Conservation (phyloP, 2,888 invertebrate species). For the Euclidia mi region DNA sequence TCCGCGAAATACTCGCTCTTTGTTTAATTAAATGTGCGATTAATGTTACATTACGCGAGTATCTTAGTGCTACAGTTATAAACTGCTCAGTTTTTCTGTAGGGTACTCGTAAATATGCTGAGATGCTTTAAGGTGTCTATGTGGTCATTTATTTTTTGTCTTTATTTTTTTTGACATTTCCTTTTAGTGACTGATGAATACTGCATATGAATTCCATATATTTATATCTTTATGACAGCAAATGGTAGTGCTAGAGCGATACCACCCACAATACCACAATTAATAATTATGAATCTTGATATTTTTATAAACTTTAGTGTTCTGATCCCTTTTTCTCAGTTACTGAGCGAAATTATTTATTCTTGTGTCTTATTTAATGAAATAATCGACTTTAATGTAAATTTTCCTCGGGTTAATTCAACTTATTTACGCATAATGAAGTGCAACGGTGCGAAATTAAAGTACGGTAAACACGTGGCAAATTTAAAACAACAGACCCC, state of each 20-base stretch:
- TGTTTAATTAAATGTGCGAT: conserved; percentile 66
- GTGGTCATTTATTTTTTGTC: background rate
- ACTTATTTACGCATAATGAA: background rate
- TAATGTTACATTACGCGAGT: conserved; percentile 66
- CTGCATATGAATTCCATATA: too few species aligned
- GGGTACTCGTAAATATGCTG: conserved; percentile 50
- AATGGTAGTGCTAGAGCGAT: too few species aligned
- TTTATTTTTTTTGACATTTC: background rate
- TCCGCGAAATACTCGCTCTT: conserved; percentile 57
- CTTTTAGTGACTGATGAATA: background rate
- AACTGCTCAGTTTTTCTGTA: conserved; percentile 47
- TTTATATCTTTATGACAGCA: too few species aligned
- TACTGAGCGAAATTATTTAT: too few species aligned
- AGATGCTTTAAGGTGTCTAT: conserved; percentile 38
- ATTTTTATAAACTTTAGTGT: too few species aligned
- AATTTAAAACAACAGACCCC: conserved; percentile 39
- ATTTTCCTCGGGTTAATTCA: too few species aligned
- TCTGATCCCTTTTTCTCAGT: too few species aligned
- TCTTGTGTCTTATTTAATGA: too few species aligned
- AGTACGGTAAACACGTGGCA: conserved; percentile 20
- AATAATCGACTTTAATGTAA: too few species aligned
- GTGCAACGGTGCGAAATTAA: background rate
- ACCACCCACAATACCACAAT: too few species aligned
- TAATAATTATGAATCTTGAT: too few species aligned
- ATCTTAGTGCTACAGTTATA: conserved; percentile 60